phyloP scores from a whole-genome alignment of 2,888 invertebrate species.

The Andrena haemorrhoa region DNA sequence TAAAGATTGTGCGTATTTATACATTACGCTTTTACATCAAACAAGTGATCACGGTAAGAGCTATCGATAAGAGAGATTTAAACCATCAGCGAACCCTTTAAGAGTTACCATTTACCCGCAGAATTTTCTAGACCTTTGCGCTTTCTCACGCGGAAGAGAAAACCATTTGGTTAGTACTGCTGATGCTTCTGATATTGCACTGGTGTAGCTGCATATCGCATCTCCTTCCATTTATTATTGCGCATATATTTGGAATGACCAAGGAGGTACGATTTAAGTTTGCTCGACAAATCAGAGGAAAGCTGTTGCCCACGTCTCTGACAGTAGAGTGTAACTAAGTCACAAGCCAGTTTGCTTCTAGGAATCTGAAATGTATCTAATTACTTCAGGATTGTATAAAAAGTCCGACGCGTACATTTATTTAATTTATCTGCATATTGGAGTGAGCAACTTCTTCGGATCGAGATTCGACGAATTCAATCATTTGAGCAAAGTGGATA shows the following conservation, averaged over 20 bases:
- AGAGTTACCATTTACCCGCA: neutral
- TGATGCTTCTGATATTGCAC: conserved; percentile 76
- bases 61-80: neutral
- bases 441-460: conserved; percentile 77
- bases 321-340: neutral
- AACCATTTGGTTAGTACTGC: conserved; percentile 72
- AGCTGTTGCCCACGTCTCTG: neutral
- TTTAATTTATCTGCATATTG: conserved; percentile 76
- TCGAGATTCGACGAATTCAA: conserved; percentile 73
- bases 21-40: conserved; percentile 73
- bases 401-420: conserved; percentile 68
- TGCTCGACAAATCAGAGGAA: neutral
- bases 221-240: conserved; percentile 73
- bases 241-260: conserved; percentile 64
- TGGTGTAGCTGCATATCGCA: conserved; percentile 79
- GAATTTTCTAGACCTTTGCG: conserved; percentile 67
- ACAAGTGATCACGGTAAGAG: conserved; percentile 71
- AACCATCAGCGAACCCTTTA: neutral
- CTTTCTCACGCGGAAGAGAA: conserved; percentile 67
- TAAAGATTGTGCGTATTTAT: conserved; percentile 74
- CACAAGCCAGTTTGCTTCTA: conserved; percentile 31
- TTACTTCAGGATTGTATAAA: conserved; percentile 61
- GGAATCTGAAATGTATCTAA: conserved; percentile 69
- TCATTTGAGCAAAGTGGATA: conserved; percentile 71
- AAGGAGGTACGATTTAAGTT: conserved; percentile 66